These are phyloP conservation scores for Eulithis prunata DNA, from an alignment of 2,888 invertebrate species.

Conservation along the genomic window DNA sequence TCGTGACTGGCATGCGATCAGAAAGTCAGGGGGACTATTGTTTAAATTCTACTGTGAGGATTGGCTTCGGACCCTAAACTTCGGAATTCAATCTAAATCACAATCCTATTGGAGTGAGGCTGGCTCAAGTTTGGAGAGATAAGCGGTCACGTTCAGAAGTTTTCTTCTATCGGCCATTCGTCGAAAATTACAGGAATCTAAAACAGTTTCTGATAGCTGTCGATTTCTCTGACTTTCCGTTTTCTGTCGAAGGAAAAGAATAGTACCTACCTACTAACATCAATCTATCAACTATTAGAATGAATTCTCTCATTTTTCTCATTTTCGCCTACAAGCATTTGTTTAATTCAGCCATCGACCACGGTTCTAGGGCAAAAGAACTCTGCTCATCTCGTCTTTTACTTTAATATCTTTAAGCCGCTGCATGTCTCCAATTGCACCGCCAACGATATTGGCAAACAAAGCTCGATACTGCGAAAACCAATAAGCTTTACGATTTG, in stretches of 20 bases:
- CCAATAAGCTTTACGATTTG: slow-evolving; percentile 67
- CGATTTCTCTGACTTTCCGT: neutral
- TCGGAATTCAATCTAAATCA: slow-evolving; percentile 58
- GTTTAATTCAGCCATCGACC: no score
- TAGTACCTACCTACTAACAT: no score
- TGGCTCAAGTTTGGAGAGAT: slow-evolving; percentile 39
- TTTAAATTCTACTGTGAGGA: slow-evolving; percentile 35
- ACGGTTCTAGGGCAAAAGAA: no score
- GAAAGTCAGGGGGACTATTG: slow-evolving; percentile 33
- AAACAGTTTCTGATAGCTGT: neutral
- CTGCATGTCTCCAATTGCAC: slow-evolving; percentile 20
- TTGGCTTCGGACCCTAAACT: slow-evolving; percentile 52
- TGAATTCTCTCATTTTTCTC: no score
- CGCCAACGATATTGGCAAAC: slow-evolving; percentile 50
- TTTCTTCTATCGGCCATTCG: neutral
- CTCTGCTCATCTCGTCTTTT: no score
- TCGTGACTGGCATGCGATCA: slow-evolving; percentile 53
- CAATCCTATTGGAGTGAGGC: slow-evolving; percentile 42
- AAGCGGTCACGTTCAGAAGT: slow-evolving; percentile 14
- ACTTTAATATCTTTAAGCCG: slow-evolving; percentile 7
- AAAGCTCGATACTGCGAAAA: slow-evolving; percentile 64
- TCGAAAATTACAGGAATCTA: neutral
- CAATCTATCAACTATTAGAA: no score
- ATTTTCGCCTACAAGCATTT: no score
- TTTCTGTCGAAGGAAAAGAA: no score